phyloP scores from a whole-genome alignment of 1,140 invertebrate species.

The Anastrepha ludens region DNA sequence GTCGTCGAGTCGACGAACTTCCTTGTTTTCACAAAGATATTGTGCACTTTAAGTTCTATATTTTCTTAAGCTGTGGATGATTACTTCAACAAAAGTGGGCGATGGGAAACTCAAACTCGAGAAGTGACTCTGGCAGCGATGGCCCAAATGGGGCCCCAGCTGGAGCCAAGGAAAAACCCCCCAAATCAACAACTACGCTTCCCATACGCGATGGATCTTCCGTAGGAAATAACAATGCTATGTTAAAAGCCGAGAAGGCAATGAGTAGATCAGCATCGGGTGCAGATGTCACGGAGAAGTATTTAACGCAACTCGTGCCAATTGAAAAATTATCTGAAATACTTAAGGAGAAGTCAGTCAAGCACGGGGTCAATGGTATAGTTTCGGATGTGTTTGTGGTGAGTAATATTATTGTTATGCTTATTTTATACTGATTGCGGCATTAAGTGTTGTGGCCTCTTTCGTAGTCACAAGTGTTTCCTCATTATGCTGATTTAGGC shows the following conservation, averaged over 20 bases:
- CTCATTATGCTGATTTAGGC: constrained; percentile 84
- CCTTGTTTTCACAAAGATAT: constrained; percentile 1
- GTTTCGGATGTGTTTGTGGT: constrained; percentile 79
- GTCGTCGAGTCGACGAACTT: not conserved
- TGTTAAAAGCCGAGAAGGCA: constrained; percentile 49
- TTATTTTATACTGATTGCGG: not conserved
- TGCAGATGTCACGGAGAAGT: constrained; percentile 77
- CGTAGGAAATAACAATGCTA: constrained; percentile 1
- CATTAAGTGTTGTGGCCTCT: not conserved
- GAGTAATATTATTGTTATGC: constrained; percentile 60
- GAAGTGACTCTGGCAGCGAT: constrained; percentile 15
- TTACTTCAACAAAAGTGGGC: constrained; percentile 48
- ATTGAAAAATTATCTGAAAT: constrained; percentile 84
- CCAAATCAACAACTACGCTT: not conserved
- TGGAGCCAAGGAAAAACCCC: constrained; percentile 4
- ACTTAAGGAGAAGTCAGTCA: constrained; percentile 79
- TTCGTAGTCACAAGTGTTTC: constrained; percentile 80
- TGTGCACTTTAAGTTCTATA: not conserved
- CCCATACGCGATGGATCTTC: constrained; percentile 24
- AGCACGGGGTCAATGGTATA: constrained; percentile 81
- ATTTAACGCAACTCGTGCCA: constrained; percentile 79
- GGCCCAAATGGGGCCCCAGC: not conserved
- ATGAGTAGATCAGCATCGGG: constrained; percentile 77
- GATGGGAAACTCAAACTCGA: constrained; percentile 50
- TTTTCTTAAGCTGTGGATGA: not conserved